A percentile compares a stretch with the other conserved stretches of the same genome.
These are phyloP conservation scores for Bruchidius siliquastri DNA, from an alignment of 2,888 invertebrate species.

Conservation along the genomic window DNA sequence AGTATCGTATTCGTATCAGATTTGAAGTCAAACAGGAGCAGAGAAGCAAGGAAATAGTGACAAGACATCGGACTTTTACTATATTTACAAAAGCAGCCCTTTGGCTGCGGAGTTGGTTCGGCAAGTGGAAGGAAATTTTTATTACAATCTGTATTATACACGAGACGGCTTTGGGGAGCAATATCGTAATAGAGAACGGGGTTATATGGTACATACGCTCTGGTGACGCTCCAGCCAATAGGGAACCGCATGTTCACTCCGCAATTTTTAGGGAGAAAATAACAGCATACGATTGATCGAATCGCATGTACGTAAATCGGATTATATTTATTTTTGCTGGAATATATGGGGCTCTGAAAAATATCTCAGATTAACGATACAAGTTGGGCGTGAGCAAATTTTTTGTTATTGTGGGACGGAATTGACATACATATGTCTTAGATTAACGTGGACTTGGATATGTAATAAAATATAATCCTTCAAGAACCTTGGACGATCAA, in stretches of 20 bases:
- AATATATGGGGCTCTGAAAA: too few relatives aligned
- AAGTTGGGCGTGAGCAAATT: too few relatives aligned
- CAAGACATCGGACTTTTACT: constrained; percentile 4
- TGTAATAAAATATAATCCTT: too few relatives aligned
- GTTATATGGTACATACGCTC: not conserved
- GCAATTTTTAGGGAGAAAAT: not conserved
- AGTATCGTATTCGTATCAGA: not conserved
- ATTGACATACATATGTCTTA: too few relatives aligned
- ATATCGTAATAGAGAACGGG: constrained; percentile 1
- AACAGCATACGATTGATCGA: not conserved
- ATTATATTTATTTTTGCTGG: not conserved
- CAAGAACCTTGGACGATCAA: too few relatives aligned
- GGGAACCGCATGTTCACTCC: not conserved
- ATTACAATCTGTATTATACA: constrained; percentile 3
- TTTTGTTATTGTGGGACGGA: too few relatives aligned
- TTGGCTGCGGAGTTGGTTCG: not conserved
- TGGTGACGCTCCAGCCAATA: constrained; percentile 1
- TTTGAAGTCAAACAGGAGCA: not conserved
- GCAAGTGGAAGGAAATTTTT: constrained; percentile 1
- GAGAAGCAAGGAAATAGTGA: not conserved
- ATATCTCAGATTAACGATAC: too few relatives aligned
- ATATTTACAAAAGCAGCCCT: constrained; percentile 5
- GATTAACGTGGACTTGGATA: too few relatives aligned
- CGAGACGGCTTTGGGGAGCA: not conserved
- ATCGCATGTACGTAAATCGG: not conserved